A percentile compares a stretch with the other conserved stretches of the same genome.
phyloP scores from a whole-genome alignment of 2,888 invertebrate genomes.

The Agriopis aurantiaria region DNA sequence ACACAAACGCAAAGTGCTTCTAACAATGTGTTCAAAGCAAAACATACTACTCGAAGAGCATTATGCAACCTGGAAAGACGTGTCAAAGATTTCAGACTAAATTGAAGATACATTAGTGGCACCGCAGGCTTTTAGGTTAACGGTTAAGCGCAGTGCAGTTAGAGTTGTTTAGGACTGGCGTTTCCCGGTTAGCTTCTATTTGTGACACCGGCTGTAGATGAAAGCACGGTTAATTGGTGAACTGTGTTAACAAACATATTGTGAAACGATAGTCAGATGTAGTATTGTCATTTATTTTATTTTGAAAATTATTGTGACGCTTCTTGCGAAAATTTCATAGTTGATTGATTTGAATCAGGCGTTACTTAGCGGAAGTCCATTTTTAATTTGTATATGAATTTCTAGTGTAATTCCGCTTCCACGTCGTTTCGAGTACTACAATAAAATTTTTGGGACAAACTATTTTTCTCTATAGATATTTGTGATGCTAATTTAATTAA shows the following conservation, averaged over 20 bases:
- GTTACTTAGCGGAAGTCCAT: no score
- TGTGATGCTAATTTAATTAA: no score
- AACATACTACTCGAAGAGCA: not conserved
- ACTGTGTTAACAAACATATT: no score
- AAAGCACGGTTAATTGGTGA: no score
- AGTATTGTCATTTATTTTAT: not conserved
- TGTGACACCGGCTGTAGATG: not conserved
- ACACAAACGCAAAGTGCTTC: not conserved
- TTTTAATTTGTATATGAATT: no score
- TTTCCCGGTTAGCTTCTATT: not conserved
- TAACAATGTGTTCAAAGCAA: conserved; percentile 7
- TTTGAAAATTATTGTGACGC: no score
- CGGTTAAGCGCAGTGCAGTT: conserved; percentile 51
- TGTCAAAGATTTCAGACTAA: conserved; percentile 58
- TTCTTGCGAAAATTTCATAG: no score
- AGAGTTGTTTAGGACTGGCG: not conserved
- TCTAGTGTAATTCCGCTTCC: no score
- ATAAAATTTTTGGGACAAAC: no score
- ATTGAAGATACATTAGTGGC: conserved; percentile 60
- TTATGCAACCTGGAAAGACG: conserved; percentile 23
- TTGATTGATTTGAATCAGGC: no score
- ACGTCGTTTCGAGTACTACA: no score
- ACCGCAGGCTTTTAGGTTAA: conserved; percentile 65
- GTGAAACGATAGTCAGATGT: not conserved
- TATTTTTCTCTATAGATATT: no score